Evolutionary conservation across 2,113 vertebrate species (phyloP).

Genomic region (Serilophus lunatus): DNA sequence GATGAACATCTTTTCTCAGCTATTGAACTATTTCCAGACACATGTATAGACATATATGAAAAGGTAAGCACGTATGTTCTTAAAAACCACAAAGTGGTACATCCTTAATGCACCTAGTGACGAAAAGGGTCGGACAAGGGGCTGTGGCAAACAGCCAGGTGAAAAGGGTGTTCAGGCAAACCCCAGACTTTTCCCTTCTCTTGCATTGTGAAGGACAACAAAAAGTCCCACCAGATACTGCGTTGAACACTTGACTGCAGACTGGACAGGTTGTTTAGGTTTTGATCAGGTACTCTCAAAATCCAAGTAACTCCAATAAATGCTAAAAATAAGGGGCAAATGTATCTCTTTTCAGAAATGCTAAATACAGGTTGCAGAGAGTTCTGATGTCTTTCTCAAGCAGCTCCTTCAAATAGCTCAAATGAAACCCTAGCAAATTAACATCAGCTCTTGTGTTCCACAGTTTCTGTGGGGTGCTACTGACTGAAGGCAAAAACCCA

Average conservation of each 20-base stretch:
- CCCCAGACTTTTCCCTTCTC: neutral
- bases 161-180: neutral
- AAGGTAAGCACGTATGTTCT: neutral
- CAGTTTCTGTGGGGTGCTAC: neutral
- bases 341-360: neutral
- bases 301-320: neutral
- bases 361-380: neutral
- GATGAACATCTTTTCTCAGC: neutral
- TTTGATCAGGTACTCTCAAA: neutral
- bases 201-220: neutral
- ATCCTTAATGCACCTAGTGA: neutral
- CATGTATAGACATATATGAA: neutral
- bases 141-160: neutral
- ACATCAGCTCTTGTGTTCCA: neutral
- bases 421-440: neutral
- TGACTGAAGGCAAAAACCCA: neutral
- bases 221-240: neutral
- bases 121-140: neutral
- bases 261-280: neutral
- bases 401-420: neutral
- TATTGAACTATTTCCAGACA: neutral
- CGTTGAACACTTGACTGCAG: neutral
- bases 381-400: neutral
- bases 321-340: accelerated
- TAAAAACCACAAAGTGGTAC: neutral